Conservation (phyloP, 2,113 vertebrate genomes). For the Oreochromis aureus region DNA sequence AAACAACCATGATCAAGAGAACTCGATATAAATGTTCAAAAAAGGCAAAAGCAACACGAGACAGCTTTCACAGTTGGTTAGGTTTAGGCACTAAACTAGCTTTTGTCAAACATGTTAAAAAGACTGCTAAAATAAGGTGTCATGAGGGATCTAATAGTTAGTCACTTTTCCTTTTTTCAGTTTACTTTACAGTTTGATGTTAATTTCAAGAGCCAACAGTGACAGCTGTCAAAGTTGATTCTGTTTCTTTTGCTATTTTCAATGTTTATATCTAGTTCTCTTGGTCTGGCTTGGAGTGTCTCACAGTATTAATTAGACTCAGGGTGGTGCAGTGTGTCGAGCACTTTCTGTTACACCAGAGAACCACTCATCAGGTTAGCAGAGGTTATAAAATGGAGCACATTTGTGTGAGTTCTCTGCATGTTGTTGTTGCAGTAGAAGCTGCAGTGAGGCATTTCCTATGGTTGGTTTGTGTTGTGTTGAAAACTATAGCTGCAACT, state of each 20-base stretch:
- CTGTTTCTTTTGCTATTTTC: neutral
- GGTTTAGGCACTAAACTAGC: neutral
- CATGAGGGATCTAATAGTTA: neutral
- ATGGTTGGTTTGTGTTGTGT: neutral
- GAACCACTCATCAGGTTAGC: neutral
- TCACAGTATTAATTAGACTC: neutral
- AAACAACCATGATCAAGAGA: neutral
- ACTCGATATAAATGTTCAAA: neutral
- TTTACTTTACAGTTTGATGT: neutral
- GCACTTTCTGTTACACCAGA: constrained; percentile 6
- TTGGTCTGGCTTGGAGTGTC: neutral
- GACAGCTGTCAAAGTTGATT: neutral
- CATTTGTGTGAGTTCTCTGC: neutral
- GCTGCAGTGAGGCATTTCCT: neutral
- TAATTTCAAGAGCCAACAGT: neutral
- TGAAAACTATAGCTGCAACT: neutral
- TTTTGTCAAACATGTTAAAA: neutral
- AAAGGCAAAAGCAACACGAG: neutral
- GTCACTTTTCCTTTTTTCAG: neutral
- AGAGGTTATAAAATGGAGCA: neutral
- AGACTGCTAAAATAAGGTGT: neutral
- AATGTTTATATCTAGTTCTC: neutral
- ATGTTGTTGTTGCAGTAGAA: neutral
- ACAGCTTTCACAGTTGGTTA: neutral
- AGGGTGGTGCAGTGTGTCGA: neutral